Evolutionary conservation across 2,797 vertebrate species (phyloP).

Genomic region (Mormyrus proboscirostris): DNA sequence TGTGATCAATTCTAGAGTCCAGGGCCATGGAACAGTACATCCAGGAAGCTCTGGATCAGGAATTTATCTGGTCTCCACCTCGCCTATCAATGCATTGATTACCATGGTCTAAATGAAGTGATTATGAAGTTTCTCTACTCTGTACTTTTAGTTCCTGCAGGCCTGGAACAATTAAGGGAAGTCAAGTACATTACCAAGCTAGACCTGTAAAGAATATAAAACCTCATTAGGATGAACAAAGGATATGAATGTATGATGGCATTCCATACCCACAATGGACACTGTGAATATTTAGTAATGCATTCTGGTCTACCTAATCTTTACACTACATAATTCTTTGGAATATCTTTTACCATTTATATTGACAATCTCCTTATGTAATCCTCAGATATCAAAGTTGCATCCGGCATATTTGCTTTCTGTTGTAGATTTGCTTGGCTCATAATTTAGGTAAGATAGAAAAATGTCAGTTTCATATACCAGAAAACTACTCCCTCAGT

Average conservation of each 20-base stretch:
- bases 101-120: neutral
- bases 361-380: neutral
- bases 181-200: neutral
- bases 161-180: neutral
- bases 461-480: neutral
- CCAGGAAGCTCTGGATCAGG: neutral
- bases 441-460: neutral
- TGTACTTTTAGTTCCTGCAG: neutral
- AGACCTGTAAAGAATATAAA: neutral
- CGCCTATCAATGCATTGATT: neutral
- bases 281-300: neutral
- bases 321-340: neutral
- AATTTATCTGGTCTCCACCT: neutral
- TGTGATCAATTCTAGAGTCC: neutral
- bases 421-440: neutral
- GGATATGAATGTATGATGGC: neutral
- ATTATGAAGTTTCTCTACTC: neutral
- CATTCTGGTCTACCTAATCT: neutral
- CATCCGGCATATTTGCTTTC: neutral
- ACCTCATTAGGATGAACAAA: neutral
- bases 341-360: neutral
- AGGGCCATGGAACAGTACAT: neutral
- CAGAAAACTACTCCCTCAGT: neutral
- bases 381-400: neutral
- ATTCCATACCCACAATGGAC: neutral